These are phyloP conservation scores for Nineta flava DNA, from an alignment of 2,888 invertebrate genomes.

Conservation along the genomic window DNA sequence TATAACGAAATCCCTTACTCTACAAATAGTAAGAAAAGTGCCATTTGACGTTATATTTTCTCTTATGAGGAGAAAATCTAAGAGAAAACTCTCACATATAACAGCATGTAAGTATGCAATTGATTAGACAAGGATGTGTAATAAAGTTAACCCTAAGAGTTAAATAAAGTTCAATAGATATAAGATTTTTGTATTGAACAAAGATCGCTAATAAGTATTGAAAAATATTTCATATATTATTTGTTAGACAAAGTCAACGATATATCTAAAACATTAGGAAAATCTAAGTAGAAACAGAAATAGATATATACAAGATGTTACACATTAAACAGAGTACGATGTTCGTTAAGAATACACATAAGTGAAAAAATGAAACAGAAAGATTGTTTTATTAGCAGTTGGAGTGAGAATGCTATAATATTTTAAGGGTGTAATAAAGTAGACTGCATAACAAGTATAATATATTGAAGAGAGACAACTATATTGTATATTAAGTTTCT, in stretches of 20 bases:
- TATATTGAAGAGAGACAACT: background rate
- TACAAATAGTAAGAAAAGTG: constrained; percentile 3
- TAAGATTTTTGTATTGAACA: constrained; percentile 1
- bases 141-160: constrained; percentile 3
- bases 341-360: background rate
- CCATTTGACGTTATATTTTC: background rate
- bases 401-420: background rate
- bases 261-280: constrained; percentile 1
- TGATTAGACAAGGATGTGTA: background rate
- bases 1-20: background rate
- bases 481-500: background rate
- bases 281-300: background rate
- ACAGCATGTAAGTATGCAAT: constrained; percentile 1
- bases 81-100: constrained; percentile 5
- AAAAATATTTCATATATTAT: background rate
- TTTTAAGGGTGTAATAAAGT: background rate
- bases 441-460: background rate
- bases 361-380: constrained; percentile 1
- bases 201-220: background rate
- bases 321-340: background rate
- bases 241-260: background rate
- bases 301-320: background rate
- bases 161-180: background rate
- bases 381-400: background rate
- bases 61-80: constrained; percentile 1